These are phyloP conservation scores for Ceuthmochares aereus DNA, from an alignment of 2,113 vertebrate genomes.

Conservation along the genomic window DNA sequence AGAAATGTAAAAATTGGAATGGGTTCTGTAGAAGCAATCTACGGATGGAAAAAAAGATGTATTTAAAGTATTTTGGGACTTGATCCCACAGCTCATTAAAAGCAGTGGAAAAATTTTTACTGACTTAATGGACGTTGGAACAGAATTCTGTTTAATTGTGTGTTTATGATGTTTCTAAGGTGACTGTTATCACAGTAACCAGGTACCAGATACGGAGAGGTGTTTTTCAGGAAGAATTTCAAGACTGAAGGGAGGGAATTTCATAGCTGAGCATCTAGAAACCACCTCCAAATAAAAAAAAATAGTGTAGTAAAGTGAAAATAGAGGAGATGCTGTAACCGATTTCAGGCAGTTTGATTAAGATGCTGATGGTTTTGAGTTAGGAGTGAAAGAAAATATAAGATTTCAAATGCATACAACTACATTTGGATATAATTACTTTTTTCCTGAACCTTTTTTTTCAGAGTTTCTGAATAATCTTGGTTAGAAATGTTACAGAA, in stretches of 20 bases:
- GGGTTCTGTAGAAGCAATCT: not conserved
- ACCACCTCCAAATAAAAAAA: not conserved
- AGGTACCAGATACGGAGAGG: constrained; percentile 16
- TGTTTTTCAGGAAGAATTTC: constrained; percentile 9
- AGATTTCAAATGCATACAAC: not conserved
- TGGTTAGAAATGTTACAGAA: not conserved
- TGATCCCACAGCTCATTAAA: not conserved
- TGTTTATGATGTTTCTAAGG: constrained; percentile 57
- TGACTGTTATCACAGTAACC: constrained; percentile 37
- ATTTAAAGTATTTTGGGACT: constrained; percentile 1
- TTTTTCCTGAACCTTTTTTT: not conserved
- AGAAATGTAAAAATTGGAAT: not conserved
- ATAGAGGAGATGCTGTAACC: not conserved
- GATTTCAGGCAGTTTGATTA: not conserved
- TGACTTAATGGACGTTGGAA: constrained; percentile 9
- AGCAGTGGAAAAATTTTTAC: not conserved
- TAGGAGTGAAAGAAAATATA: not conserved
- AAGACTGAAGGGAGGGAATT: not conserved
- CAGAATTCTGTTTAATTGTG: constrained; percentile 18
- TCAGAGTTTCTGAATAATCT: not conserved
- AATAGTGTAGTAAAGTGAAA: not conserved
- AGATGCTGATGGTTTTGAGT: not conserved
- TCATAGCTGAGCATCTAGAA: not conserved
- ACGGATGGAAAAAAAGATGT: not conserved
- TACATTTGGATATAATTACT: not conserved